Evolutionary conservation across 2,797 vertebrate species (phyloP).

Genomic region (Myotis vivesi): DNA sequence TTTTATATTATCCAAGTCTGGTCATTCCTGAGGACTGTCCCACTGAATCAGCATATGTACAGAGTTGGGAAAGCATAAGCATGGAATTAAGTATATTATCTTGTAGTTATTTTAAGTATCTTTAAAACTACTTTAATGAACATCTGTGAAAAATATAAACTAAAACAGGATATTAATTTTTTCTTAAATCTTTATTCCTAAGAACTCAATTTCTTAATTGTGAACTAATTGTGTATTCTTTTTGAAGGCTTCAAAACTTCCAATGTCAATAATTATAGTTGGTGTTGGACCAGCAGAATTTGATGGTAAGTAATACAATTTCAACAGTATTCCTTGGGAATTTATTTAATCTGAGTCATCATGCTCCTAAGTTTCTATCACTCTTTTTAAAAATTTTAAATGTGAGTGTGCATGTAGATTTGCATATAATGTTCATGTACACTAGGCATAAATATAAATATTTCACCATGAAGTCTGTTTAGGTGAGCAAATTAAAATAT

Average conservation of each 20-base stretch:
- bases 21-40: background rate
- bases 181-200: slow-evolving; percentile 8
- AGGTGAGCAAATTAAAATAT: background rate
- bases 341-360: background rate
- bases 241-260: slow-evolving; percentile 90
- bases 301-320: slow-evolving; percentile 89
- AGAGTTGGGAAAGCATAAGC: background rate
- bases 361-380: background rate
- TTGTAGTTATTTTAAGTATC: background rate
- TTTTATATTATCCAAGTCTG: background rate
- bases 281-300: slow-evolving; percentile 99
- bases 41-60: background rate
- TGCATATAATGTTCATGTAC: background rate
- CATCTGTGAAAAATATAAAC: slow-evolving; percentile 2
- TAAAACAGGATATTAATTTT: background rate
- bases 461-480: background rate
- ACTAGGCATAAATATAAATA: background rate
- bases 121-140: background rate
- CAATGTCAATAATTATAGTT: slow-evolving; percentile 99
- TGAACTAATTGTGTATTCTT: slow-evolving; percentile 57
- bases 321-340: background rate
- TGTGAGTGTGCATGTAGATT: background rate
- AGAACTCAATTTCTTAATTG: background rate
- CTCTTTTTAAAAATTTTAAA: background rate
- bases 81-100: background rate